Conservation (phyloP, 2,797 vertebrate species). For the Amblyopsis hoosieri region DNA sequence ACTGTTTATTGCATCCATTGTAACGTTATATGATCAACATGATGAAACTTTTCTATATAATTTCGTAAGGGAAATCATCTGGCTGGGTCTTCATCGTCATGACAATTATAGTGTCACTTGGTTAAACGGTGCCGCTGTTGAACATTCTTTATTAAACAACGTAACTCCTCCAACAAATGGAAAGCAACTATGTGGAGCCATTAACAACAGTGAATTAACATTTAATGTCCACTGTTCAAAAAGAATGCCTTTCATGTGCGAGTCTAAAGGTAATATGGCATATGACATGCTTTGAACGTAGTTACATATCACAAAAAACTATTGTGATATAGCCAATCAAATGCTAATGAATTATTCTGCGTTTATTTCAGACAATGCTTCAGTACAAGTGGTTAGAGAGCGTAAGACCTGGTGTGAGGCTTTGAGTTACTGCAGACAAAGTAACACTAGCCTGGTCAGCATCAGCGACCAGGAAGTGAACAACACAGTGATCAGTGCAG, state of each 20-base stretch:
- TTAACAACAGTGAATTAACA: not conserved
- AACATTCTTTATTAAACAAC: not conserved
- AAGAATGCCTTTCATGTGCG: constrained; percentile 40
- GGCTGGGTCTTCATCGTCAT: constrained; percentile 4
- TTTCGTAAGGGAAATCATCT: not conserved
- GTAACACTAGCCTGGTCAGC: constrained; percentile 37
- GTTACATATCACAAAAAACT: too few species aligned
- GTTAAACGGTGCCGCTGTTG: constrained; percentile 11
- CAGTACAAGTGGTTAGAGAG: accelerated
- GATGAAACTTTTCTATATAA: too few species aligned
- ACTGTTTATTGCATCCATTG: too few species aligned
- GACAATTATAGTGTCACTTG: not conserved
- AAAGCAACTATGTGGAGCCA: constrained; percentile 26
- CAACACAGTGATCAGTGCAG: accelerated
- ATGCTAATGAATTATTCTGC: not conserved
- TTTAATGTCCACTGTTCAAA: constrained; percentile 10
- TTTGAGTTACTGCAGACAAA: constrained; percentile 41
- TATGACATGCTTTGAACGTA: not conserved
- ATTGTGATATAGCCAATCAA: not conserved
- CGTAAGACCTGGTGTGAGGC: constrained; percentile 54
- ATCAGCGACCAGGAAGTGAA: not conserved
- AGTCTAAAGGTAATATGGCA: constrained; percentile 21
- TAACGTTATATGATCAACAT: too few species aligned
- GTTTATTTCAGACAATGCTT: constrained; percentile 4
- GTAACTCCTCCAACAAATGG: accelerated